Percentiles rank a stretch among this genome's conserved stretches.
phyloP scores from a whole-genome alignment of 2,797 vertebrate species.

The Sphenopsis melanotis region DNA sequence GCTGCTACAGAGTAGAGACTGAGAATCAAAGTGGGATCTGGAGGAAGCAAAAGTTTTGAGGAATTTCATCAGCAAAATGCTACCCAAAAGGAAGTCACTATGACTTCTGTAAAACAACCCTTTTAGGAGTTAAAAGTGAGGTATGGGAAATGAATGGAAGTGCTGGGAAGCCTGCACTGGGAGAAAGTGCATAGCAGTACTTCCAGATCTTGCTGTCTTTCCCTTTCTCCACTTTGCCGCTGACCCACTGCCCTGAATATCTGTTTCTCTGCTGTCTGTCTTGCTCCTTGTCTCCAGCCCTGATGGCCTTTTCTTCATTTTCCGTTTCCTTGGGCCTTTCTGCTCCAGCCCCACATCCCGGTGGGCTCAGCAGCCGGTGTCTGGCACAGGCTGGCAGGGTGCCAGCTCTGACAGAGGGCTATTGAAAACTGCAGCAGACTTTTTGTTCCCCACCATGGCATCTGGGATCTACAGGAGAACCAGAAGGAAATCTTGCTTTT shows the following conservation, averaged over 20 bases:
- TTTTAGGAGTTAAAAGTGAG: neutral
- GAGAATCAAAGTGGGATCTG: neutral
- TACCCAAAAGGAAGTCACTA: neutral
- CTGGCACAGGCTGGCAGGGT: neutral
- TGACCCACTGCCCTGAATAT: neutral
- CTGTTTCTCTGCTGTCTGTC: neutral
- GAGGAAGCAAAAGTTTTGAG: neutral
- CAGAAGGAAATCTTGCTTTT: neutral
- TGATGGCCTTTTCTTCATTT: neutral
- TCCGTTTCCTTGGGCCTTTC: neutral
- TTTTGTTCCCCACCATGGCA: neutral
- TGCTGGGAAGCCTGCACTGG: neutral
- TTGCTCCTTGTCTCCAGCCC: neutral
- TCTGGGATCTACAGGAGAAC: neutral
- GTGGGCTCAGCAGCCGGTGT: neutral
- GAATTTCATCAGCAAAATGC: rapidly evolving
- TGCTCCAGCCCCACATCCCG: rapidly evolving
- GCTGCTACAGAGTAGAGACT: neutral
- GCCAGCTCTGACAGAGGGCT: neutral
- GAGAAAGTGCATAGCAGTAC: neutral
- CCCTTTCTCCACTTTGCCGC: neutral
- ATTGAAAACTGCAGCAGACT: neutral
- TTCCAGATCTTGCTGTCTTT: neutral
- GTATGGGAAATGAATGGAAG: neutral
- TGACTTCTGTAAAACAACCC: neutral